Evolutionary conservation across 2,888 invertebrate species (phyloP), one percentile per base, ranked within the genome.

Genomic region (Blastobasis lacticolella): DNA sequence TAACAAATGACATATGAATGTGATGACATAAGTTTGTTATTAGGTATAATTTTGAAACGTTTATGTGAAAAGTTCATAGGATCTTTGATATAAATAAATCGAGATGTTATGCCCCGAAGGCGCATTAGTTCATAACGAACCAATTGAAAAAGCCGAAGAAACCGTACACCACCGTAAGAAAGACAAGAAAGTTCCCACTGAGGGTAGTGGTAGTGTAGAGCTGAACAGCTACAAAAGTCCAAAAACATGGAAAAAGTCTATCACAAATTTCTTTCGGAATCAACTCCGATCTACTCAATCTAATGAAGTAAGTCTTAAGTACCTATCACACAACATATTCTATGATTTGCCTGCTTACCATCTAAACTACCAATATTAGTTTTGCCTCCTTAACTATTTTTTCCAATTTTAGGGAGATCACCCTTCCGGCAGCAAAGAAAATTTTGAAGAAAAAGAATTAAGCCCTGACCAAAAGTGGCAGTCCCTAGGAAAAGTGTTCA

Each of bases 391-490:
- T n/a, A n/a, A 23, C 23, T 23, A 23, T 49, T 41, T n/a, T 45
- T 45, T 49, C 57, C 50, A 56, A 49, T 75, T 72, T 48, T 57
- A 88, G 88, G 88, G 88, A 49, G 87, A 87, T 59, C 61, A 63
- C 49, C 79, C 83, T 48, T 75, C 79, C 8, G 80, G 67, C 46
- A 86, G 78, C 57, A 71, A 78, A 57, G 78, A 81, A 59, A 71
- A 75, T 54, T 83, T 81, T 59, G 78, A 78, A 44, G 77, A 76
- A 44, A 81, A 81, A 62, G 78, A 80, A 64, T 64, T 85, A 50
- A 73, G 64, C 54, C 75, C 78, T 47, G 87, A 88, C 56, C 87
- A 84, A 60, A 88, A 87, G 64, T 88, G 88, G 87, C 88, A 88
- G 62, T 87, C 87, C 40, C 62, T 88, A 57, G 88, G 88, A 0